Percentiles rank a stretch among this genome's conserved stretches.
These are phyloP conservation scores for Nymphicus hollandicus DNA, from an alignment of 2,113 vertebrate genomes.

Conservation along the genomic window DNA sequence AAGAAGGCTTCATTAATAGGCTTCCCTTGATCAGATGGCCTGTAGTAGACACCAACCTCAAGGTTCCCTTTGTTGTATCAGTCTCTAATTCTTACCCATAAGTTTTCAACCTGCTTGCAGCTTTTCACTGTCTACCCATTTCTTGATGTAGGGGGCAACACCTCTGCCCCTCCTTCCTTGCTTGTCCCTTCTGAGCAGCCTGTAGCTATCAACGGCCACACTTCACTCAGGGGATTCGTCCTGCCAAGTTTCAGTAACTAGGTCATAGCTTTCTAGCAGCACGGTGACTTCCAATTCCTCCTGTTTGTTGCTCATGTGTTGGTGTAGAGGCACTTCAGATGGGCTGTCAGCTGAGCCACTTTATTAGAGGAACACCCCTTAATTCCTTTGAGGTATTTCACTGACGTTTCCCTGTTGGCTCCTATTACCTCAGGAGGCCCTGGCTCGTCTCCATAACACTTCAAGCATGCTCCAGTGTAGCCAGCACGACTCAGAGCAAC, in stretches of 20 bases:
- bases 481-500: not conserved
- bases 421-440: not conserved
- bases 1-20: not conserved
- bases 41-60: not conserved
- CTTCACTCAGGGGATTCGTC: not conserved
- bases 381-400: not conserved
- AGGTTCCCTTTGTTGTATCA: not conserved
- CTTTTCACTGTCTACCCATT: not conserved
- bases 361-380: not conserved
- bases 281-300: not conserved
- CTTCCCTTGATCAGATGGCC: not conserved
- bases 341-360: not conserved
- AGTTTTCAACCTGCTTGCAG: not conserved
- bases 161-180: not conserved
- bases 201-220: not conserved
- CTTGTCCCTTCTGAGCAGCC: not conserved
- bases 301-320: not conserved
- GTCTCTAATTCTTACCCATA: not conserved
- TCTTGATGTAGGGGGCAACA: not conserved
- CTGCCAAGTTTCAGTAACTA: not conserved
- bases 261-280: not conserved
- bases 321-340: not conserved
- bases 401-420: not conserved
- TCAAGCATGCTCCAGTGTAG: not conserved
- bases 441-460: not conserved